Evolutionary conservation across 1,140 invertebrate species (phyloP), one percentile per base, ranked within the genome.

Genomic region (Geopemphigus sp.): DNA sequence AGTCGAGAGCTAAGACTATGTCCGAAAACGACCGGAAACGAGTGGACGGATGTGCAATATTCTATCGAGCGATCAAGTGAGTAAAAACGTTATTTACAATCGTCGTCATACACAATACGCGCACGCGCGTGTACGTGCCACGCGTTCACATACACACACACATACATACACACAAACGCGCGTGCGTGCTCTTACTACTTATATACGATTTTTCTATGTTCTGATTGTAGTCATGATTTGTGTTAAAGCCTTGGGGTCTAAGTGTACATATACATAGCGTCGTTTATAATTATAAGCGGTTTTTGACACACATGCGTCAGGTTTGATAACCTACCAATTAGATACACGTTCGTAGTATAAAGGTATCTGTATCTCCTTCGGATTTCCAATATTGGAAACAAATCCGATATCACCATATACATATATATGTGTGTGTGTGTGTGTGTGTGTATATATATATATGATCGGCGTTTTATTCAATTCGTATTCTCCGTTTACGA

Each of bases 41-140:
- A 87, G 98, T 99, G 11, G 98, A 99, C 87, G 98, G 98, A 81
- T 99, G 98, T 89, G 97, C 98, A 81, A 98, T 99, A 83, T 99
- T 99, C 87, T 99, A 92, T 87, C 89, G 94, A 86, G 93, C 91
- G 84, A 91, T 92, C 84, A 99, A 99, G 96, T 98, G 87, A 91
- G 92, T 90, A 66, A 78, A 39, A 80, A 17, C 5, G 24, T 50
- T 68, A 39, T 53, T 56, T 5, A 39, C 50, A 29, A n/a, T 61
- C 12, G 29, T 50, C 12, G 12, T 26, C 47, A 14, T 50, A 12
- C 24, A 53, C 45, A 70, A 70, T 53, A 26, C 22, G 22, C 15
- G 50, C 15, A 17, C 24, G 22, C 19, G 19, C 47, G 8, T n/a
- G n/a, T n/a, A n/a, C n/a, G n/a, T n/a, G n/a, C n/a, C n/a, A n/a